These are phyloP conservation scores for Selene dorsalis DNA, from an alignment of 2,797 vertebrate genomes.

Conservation along the genomic window DNA sequence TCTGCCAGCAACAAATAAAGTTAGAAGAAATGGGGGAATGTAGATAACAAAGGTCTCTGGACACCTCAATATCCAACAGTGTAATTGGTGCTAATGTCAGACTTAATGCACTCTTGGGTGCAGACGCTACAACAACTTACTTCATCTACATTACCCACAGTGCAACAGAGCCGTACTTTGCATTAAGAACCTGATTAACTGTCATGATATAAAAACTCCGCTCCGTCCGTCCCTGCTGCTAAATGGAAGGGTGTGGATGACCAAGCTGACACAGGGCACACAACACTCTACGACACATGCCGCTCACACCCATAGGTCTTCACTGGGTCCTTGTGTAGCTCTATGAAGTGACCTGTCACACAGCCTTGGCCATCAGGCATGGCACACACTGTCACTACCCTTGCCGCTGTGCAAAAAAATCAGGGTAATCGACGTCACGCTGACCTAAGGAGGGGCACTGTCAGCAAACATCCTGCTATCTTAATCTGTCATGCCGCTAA, in stretches of 20 bases:
- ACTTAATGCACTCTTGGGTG: constrained; percentile 32
- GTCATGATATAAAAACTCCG: background rate
- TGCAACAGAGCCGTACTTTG: background rate
- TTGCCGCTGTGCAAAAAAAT: constrained; percentile 20
- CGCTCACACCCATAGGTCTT: constrained; percentile 39
- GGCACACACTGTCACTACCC: constrained; percentile 30
- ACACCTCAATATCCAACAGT: constrained; percentile 39
- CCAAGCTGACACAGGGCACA: constrained; percentile 9
- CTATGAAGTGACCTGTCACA: constrained; percentile 38
- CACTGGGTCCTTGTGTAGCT: background rate
- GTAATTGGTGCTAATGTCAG: constrained; percentile 55
- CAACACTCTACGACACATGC: constrained; percentile 24
- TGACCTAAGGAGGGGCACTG: constrained; percentile 30
- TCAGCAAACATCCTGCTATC: constrained; percentile 43
- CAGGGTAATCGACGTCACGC: constrained; percentile 34
- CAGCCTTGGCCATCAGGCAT: constrained; percentile 20
- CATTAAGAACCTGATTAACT: background rate
- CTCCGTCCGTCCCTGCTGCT: background rate
- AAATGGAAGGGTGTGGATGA: constrained; percentile 10
- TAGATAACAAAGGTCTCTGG: constrained; percentile 51
- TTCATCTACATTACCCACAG: background rate
- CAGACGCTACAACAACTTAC: constrained; percentile 14
- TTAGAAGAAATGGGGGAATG: constrained; percentile 25
- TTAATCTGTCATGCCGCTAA: constrained; percentile 40
- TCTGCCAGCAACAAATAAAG: constrained; percentile 42